phyloP scores from a whole-genome alignment of 2,888 invertebrate species.

The Microplitis manilae region DNA sequence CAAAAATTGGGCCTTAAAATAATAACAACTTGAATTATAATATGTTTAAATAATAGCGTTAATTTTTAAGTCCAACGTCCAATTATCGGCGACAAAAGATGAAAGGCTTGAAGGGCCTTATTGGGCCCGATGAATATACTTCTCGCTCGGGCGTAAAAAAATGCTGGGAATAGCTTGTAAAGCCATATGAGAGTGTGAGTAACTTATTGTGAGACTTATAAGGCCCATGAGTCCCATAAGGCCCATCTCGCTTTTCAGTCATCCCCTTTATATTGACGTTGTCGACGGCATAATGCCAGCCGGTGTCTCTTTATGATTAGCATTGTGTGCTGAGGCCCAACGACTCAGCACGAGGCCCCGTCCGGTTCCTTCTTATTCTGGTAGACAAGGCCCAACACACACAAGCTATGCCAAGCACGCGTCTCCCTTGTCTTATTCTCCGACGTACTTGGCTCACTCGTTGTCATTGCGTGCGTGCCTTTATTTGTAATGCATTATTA shows the following conservation, averaged over 20 bases:
- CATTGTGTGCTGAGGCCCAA: constrained; percentile 60
- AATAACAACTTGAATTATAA: too few relatives aligned
- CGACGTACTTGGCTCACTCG: constrained; percentile 31
- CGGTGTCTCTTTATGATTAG: constrained; percentile 72
- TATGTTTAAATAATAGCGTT: too few relatives aligned
- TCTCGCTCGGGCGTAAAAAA: constrained; percentile 1
- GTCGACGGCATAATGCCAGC: constrained; percentile 65
- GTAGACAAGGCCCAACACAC: constrained; percentile 62
- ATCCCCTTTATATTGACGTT: constrained; percentile 36
- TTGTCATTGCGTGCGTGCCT: constrained; percentile 62
- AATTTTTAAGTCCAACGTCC: neutral
- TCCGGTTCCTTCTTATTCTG: constrained; percentile 36
- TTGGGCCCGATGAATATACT: constrained; percentile 36
- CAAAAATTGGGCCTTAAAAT: neutral
- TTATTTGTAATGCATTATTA: constrained; percentile 70
- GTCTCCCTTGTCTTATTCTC: constrained; percentile 58
- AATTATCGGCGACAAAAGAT: constrained; percentile 52
- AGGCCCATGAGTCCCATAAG: constrained; percentile 28
- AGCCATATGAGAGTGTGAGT: neutral
- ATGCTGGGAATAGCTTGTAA: neutral
- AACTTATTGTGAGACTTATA: neutral
- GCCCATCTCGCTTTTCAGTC: constrained; percentile 33
- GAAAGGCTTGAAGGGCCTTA: constrained; percentile 36
- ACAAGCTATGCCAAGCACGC: constrained; percentile 71
- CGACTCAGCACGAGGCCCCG: constrained; percentile 54